A percentile compares a stretch with the other conserved stretches of the same genome.
Conservation (phyloP, 2,888 invertebrate species). For the Heliconius hortense region DNA sequence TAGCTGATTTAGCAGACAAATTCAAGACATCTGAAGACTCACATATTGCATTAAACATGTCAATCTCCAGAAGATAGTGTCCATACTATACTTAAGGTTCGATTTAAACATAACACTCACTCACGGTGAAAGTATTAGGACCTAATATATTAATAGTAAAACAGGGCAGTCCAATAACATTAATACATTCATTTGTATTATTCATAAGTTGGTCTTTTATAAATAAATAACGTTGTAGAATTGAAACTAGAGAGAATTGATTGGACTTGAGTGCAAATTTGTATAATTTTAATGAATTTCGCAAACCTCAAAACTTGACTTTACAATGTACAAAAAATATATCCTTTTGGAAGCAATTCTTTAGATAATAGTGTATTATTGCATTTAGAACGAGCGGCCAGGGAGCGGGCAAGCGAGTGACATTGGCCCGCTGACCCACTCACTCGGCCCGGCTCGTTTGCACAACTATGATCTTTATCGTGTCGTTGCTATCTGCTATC, state of each 20-base stretch:
- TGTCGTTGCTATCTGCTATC: constrained; percentile 37
- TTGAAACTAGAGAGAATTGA: neutral
- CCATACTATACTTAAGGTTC: too few relatives aligned
- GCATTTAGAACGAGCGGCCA: constrained; percentile 48
- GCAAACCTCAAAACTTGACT: neutral
- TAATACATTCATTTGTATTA: too few relatives aligned
- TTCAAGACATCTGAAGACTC: too few relatives aligned
- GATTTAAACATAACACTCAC: too few relatives aligned
- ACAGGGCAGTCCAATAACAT: too few relatives aligned
- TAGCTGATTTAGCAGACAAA: too few relatives aligned
- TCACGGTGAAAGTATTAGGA: too few relatives aligned
- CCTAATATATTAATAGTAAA: too few relatives aligned
- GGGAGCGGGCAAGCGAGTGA: constrained; percentile 50
- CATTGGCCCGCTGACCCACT: constrained; percentile 72
- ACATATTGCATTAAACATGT: too few relatives aligned
- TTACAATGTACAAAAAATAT: neutral
- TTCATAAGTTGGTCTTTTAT: too few relatives aligned
- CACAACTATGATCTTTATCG: constrained; percentile 50
- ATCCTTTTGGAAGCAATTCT: neutral
- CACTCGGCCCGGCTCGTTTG: constrained; percentile 49
- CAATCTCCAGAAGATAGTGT: too few relatives aligned
- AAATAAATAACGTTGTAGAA: neutral
- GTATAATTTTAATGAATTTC: neutral
- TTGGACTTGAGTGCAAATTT: neutral
- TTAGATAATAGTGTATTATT: constrained; percentile 28